A percentile compares a stretch with the other conserved stretches of the same genome.
phyloP scores from a whole-genome alignment of 2,797 vertebrate genomes.

The Myotis myotis region DNA sequence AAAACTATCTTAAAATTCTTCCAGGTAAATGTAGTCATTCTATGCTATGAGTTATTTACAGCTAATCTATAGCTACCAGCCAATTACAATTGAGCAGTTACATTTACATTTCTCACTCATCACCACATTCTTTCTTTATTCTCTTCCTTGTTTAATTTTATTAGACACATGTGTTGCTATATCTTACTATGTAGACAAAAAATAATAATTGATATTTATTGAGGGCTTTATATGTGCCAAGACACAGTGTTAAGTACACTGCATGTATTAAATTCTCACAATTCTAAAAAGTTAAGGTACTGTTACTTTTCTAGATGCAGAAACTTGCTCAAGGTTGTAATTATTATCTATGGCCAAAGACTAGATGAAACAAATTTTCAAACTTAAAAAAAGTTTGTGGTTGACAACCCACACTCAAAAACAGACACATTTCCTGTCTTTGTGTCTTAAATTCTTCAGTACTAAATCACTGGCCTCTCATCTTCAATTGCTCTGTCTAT shows the following conservation, averaged over 20 bases:
- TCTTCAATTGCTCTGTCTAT: not conserved
- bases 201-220: constrained; percentile 16
- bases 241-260: not conserved
- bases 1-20: constrained; percentile 24
- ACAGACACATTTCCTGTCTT: not conserved
- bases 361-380: not conserved
- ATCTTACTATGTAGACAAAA: not conserved
- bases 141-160: not conserved
- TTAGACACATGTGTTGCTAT: not conserved
- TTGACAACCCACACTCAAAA: not conserved
- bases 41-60: not conserved
- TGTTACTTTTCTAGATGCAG: not conserved
- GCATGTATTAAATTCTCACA: not conserved
- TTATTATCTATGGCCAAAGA: not conserved
- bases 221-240: not conserved
- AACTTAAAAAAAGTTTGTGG: not conserved
- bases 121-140: not conserved
- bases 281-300: not conserved
- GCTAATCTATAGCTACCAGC: not conserved
- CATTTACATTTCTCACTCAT: not conserved
- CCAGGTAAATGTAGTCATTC: not conserved
- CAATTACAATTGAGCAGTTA: not conserved
- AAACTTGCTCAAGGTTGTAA: not conserved
- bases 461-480: not conserved
- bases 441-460: not conserved